Percentiles rank a stretch among this genome's conserved stretches.
Evolutionary conservation across 2,113 vertebrate species (phyloP).

Genomic region (Columba janthina): DNA sequence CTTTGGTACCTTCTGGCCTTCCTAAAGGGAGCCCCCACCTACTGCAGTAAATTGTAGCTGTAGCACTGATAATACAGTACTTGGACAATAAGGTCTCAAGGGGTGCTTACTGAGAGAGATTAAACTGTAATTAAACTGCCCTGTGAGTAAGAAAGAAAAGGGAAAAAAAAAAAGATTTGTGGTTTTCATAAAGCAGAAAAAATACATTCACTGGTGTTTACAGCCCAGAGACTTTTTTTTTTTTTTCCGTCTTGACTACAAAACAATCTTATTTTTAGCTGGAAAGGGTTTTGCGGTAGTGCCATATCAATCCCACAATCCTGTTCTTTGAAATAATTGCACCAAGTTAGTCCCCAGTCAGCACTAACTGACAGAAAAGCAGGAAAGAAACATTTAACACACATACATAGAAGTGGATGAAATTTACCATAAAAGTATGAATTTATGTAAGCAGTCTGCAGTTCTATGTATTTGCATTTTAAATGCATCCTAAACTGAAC

Average conservation of each 20-base stretch:
- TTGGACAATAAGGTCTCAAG: constrained; percentile 74
- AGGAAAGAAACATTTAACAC: constrained; percentile 68
- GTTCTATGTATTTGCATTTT: constrained; percentile 13
- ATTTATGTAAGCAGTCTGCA: constrained; percentile 66
- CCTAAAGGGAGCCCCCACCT: constrained; percentile 65
- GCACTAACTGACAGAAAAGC: constrained; percentile 70
- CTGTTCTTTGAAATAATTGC: constrained; percentile 76
- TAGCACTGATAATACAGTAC: constrained; percentile 70
- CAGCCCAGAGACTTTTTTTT: constrained; percentile 46
- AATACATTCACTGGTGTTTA: constrained; percentile 78
- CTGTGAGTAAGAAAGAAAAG: constrained; percentile 67
- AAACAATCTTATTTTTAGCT: constrained; percentile 80
- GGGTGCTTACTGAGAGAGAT: constrained; percentile 76
- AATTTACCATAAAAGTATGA: constrained; percentile 71
- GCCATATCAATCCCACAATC: constrained; percentile 74
- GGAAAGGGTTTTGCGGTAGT: constrained; percentile 67
- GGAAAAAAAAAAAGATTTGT: constrained; percentile 62
- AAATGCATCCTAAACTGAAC: constrained; percentile 68
- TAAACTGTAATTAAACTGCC: constrained; percentile 79
- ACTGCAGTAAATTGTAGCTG: constrained; percentile 72
- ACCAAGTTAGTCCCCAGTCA: constrained; percentile 68
- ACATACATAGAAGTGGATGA: constrained; percentile 44
- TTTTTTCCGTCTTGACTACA: constrained; percentile 55
- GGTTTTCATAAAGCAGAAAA: constrained; percentile 79
- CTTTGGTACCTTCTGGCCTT: constrained; percentile 57